Conservation (phyloP, 2,797 vertebrate genomes). For the Neoniphon sammara region DNA sequence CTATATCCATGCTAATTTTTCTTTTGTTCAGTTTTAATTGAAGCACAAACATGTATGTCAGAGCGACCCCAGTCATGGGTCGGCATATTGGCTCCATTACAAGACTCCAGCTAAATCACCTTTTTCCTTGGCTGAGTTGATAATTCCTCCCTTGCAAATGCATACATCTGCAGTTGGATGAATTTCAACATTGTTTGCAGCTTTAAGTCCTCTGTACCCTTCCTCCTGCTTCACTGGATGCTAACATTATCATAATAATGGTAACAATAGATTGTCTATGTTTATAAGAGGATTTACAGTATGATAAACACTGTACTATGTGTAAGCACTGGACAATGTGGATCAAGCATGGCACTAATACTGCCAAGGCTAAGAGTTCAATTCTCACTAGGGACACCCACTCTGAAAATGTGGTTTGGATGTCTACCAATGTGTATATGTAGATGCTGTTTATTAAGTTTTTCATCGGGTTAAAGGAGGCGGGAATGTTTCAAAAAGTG, state of each 20-base stretch:
- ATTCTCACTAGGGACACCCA: background rate
- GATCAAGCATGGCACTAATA: background rate
- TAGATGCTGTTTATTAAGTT: too few relatives aligned
- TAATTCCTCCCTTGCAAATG: constrained; percentile 20
- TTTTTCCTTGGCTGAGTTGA: background rate
- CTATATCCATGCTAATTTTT: constrained; percentile 58
- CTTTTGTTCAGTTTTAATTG: constrained; percentile 67
- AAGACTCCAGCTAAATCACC: background rate
- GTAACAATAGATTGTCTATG: background rate
- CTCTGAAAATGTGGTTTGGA: too few relatives aligned
- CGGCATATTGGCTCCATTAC: constrained; percentile 45
- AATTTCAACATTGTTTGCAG: background rate
- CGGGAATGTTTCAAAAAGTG: too few relatives aligned
- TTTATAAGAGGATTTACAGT: background rate
- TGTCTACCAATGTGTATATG: too few relatives aligned
- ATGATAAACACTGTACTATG: background rate
- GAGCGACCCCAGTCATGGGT: background rate
- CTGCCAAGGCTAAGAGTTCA: background rate
- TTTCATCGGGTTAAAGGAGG: too few relatives aligned
- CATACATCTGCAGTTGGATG: constrained; percentile 1
- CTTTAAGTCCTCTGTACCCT: too few relatives aligned
- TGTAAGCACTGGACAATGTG: background rate
- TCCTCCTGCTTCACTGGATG: background rate
- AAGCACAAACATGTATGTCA: constrained; percentile 55
- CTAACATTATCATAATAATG: background rate